Base-by-base conservation (phyloP, 2,797 vertebrate species). In the Sitta carolinensis region DNA sequence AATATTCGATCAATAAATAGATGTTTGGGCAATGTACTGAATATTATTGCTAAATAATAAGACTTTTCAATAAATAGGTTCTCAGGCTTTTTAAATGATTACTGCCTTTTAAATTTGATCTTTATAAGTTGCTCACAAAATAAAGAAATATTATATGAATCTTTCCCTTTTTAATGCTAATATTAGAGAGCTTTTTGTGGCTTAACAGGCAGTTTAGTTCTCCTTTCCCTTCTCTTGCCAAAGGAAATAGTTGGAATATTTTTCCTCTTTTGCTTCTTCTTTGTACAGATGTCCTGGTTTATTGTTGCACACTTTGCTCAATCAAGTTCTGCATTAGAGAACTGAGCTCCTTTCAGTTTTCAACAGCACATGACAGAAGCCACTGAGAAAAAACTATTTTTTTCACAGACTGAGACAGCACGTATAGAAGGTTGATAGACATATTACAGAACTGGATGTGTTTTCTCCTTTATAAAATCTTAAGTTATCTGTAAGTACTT, bases 191-290 rank as follows among this genome's bases (percentile, higher is more conserved):
- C 12, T 16, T 87, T 84, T 70, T 70, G 61, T 62, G 62, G 30
- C 22, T 88, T 75, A 67, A 34, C 34, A 54, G 26, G 7, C 22
- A 86, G 11, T 36, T 87, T 40, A 91, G 29, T 89, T 89, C 42
- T 89, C 38, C 27, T 93, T 95, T 76, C 14, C 10, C 26, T 77
- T 81, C 62, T 88, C 76, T 72, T 90, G 82, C 51, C 59, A 76
- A 89, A 82, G 51, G 66, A 93, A 92, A 89, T 88, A 79, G 29
- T 42, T 90, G 47, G 20, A 50, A n/a, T 81, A 29, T 84, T 91
- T 92, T 76, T 68, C 36, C 55, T 42, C 17, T 69, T 82, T 69
- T 57, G 17, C 34, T 87, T 32, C 58, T 86, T 80, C 32, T 90
- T 88, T 52, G 10, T 57, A 38, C 8, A 50, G 26, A 59, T 84